Percentiles rank a stretch among this genome's conserved stretches.
Conservation (phyloP, 2,113 vertebrate genomes). For the Podilymbus podiceps region DNA sequence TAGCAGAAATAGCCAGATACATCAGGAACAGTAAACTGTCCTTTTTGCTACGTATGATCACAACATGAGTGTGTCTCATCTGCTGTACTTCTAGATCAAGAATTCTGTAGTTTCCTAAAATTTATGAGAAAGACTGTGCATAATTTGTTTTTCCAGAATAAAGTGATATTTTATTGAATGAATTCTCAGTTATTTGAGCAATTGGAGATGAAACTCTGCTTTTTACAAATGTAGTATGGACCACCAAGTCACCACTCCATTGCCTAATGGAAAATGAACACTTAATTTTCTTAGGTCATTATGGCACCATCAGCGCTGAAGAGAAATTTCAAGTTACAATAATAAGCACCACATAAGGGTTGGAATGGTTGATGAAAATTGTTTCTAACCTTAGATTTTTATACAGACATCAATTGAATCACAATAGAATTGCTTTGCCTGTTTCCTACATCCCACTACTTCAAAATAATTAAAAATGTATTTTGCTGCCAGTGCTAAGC, state of each 20-base stretch:
- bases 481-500: conserved; percentile 12
- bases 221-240: background rate
- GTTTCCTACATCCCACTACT: background rate
- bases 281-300: background rate
- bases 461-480: conserved; percentile 26
- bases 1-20: background rate
- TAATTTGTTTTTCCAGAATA: background rate
- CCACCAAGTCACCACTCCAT: background rate
- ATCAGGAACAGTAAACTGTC: background rate
- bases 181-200: background rate
- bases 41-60: background rate
- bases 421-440: background rate
- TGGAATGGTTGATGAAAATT: background rate
- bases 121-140: background rate
- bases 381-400: background rate
- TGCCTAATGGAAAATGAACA: background rate
- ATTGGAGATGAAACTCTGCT: background rate
- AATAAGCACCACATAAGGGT: background rate
- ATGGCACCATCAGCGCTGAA: background rate
- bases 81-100: background rate
- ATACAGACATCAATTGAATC: background rate
- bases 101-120: background rate
- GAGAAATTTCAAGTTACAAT: background rate
- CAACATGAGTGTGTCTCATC: background rate
- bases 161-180: background rate